These are phyloP conservation scores for Rhinolophus ferrumequinum DNA, from an alignment of 2,113 vertebrate genomes.

Conservation along the genomic window DNA sequence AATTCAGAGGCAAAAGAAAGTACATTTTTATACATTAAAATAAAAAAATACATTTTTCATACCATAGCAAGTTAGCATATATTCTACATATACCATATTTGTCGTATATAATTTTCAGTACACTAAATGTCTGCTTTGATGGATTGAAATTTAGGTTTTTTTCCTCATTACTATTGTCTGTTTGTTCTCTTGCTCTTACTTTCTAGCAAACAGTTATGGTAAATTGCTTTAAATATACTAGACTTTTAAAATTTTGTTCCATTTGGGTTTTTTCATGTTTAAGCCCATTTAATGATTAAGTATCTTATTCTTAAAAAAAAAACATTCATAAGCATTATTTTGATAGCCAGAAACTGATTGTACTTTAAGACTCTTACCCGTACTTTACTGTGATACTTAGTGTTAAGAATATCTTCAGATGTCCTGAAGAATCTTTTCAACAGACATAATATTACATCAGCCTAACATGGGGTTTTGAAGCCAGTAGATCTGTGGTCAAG, in stretches of 20 bases:
- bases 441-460: background rate
- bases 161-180: background rate
- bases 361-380: background rate
- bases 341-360: background rate
- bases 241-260: background rate
- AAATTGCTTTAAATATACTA: background rate
- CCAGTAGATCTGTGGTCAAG: background rate
- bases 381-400: background rate
- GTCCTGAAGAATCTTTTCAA: background rate
- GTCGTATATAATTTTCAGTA: background rate
- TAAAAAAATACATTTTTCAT: background rate
- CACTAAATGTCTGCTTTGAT: background rate
- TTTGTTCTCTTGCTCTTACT: background rate
- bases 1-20: background rate
- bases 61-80: background rate
- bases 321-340: background rate
- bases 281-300: background rate
- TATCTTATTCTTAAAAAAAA: background rate
- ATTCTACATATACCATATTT: background rate
- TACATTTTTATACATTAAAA: background rate
- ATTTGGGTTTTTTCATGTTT: background rate
- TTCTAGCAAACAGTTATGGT: background rate
- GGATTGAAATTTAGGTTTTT: background rate
- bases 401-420: background rate
- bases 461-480: background rate